These are phyloP conservation scores for Hippasteria phrygiana DNA, from an alignment of 53 echinoderm and acorn worm species.

Conservation along the genomic window DNA sequence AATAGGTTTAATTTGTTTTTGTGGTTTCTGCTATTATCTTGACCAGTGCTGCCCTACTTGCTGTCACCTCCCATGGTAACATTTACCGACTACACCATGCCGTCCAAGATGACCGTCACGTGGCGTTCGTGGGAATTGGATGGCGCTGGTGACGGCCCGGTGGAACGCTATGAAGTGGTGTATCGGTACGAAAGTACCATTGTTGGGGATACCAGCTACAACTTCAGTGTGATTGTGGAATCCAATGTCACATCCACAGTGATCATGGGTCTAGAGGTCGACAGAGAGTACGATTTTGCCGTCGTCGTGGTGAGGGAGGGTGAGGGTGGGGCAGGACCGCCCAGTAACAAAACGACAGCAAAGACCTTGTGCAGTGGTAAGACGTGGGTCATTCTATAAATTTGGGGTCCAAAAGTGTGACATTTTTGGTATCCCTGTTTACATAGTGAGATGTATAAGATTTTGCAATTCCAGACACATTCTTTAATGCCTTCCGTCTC, in stretches of 20 bases:
- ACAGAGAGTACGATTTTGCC: constrained; percentile 51
- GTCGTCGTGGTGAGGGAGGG: constrained; percentile 33
- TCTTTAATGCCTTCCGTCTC: too few relatives aligned
- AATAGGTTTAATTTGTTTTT: too few relatives aligned
- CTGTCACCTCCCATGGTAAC: neutral
- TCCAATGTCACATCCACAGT: neutral
- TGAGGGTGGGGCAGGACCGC: constrained; percentile 11
- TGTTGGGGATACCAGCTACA: constrained; percentile 10
- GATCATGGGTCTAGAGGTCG: neutral
- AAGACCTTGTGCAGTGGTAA: constrained; percentile 10
- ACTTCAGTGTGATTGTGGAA: neutral
- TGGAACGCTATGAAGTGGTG: neutral
- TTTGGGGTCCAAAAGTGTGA: too few relatives aligned
- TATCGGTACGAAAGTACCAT: constrained; percentile 5
- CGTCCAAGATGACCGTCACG: neutral
- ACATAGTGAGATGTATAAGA: too few relatives aligned
- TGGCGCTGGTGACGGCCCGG: constrained; percentile 21
- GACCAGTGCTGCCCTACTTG: constrained; percentile 14
- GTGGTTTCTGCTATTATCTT: neutral
- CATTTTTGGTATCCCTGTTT: too few relatives aligned
- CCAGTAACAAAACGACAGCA: constrained; percentile 13
- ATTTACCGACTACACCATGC: neutral
- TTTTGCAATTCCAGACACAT: too few relatives aligned
- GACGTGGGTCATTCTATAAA: neutral
- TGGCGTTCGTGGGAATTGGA: constrained; percentile 14